Percentiles rank a stretch among this genome's conserved stretches.
Evolutionary conservation across 1,140 invertebrate species (phyloP).

Genomic region (roundworm (Caenorhabditis elegans)): WBcel235 BX284606.5:9551001-9551500

Average conservation of each 20-base stretch:
- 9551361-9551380: conserved; percentile 1
- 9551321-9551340: conserved; percentile 14
- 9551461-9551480: background rate
- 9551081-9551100: background rate
- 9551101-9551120: background rate
- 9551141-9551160: background rate
- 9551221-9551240: background rate
- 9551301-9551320: background rate
- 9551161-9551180: background rate
- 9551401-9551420: background rate
- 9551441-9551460: background rate
- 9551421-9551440: background rate
- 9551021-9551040: background rate
- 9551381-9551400: background rate
- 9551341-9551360: conserved; percentile 3
- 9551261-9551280: background rate
- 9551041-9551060: background rate
- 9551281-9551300: conserved; percentile 3
- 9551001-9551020: too few species aligned
- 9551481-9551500: background rate
- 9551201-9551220: background rate
- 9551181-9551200: background rate
- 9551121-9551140: background rate
- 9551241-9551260: background rate
- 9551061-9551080: background rate